phyloP scores from a whole-genome alignment of 2,888 invertebrate species.

The Hartigia nigra region DNA sequence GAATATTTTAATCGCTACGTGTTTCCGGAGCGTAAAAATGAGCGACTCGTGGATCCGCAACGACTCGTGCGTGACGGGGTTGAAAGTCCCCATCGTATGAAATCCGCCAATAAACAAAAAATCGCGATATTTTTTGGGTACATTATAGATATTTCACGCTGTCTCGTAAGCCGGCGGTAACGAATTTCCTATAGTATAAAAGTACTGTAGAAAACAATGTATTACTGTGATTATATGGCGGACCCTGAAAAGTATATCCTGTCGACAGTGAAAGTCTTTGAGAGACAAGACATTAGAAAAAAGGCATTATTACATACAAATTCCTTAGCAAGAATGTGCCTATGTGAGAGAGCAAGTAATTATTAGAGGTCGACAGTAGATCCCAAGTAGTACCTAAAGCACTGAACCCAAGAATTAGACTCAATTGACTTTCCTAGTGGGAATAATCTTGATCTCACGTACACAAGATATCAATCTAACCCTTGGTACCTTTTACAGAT shows the following conservation, averaged over 20 bases:
- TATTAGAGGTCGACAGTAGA: not conserved
- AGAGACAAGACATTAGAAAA: not conserved
- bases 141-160: not conserved
- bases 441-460: not conserved
- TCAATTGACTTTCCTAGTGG: not conserved
- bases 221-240: not conserved
- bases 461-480: not conserved
- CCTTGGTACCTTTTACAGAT: not conserved
- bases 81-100: not conserved
- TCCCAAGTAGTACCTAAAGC: conserved; percentile 25
- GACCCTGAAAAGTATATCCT: not conserved
- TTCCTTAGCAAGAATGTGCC: not conserved
- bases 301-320: not conserved
- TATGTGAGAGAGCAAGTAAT: not conserved
- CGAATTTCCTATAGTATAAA: not conserved
- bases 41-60: not conserved
- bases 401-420: conserved; percentile 6
- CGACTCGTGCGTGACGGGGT: not conserved
- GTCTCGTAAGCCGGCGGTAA: not conserved
- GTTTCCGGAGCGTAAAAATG: not conserved
- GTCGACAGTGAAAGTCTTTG: not conserved
- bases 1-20: not conserved
- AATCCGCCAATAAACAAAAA: not conserved
- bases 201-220: not conserved
- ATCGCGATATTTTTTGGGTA: not conserved